These are phyloP conservation scores for Ericerus pela DNA, from an alignment of 1,140 invertebrate genomes.

Conservation along the genomic window DNA sequence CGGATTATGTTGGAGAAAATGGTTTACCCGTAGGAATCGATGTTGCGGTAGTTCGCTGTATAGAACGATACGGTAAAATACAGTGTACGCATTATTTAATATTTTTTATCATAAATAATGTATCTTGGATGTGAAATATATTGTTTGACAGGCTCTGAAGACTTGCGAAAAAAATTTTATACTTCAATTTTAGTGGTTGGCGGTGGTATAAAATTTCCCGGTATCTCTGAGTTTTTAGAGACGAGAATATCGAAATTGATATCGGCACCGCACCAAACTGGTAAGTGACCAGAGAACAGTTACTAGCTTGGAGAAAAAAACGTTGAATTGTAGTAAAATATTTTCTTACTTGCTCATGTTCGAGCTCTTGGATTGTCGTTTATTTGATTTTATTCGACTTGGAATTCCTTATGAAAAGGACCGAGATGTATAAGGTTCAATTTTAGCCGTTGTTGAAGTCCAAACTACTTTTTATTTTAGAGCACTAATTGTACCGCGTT, in stretches of 20 bases:
- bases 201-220: conserved; percentile 74
- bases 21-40: conserved; percentile 13
- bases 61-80: conserved; percentile 14
- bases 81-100: background rate
- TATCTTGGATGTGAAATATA: background rate
- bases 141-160: conserved; percentile 45
- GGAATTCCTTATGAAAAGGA: no score
- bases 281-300: conserved; percentile 27
- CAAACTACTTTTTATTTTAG: no score
- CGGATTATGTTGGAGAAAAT: conserved; percentile 13
- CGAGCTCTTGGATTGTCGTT: no score
- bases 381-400: no score
- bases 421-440: no score
- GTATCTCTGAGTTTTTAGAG: conserved; percentile 74
- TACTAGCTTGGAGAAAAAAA: background rate
- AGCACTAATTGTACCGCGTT: no score
- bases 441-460: no score
- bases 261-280: conserved; percentile 55
- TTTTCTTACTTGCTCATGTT: no score
- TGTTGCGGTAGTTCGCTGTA: conserved; percentile 17
- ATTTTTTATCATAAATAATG: background rate
- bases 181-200: conserved; percentile 82
- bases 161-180: conserved; percentile 88
- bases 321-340: no score
- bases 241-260: conserved; percentile 71